Evolutionary conservation across 2,113 vertebrate genomes (phyloP), one percentile per base, ranked within the genome.

Genomic region (Amblyornis subalaris): DNA sequence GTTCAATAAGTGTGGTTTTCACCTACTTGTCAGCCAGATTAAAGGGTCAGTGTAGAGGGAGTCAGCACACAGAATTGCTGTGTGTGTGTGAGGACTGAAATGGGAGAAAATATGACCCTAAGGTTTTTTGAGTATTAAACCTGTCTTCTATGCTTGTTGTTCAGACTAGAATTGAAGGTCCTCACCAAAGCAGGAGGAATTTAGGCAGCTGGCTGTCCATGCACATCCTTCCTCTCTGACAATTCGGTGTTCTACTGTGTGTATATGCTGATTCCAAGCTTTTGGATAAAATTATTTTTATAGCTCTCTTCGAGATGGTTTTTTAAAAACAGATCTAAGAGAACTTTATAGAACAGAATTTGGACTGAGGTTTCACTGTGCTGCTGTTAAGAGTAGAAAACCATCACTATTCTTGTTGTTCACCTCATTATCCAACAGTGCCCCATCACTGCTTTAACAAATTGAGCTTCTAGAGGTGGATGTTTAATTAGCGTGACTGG

Each of bases 211-310:
- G 36, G 4, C 23, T 42, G 9, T 44, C 45, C 31, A 18, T 3
- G 3, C 7, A 14, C 0, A 0, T 53, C 40, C 23, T 66, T 81
- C 5, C 12, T 31, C 16, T 74, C 47, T 55, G 35, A 38, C 50
- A 62, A 14, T 44, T 61, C 14, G 42, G 14, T 35, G 44, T 66
- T 40, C 9, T 28, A 0, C 25, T 53, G 8, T 80, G 79, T 77
- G 4, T 58, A 35, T 25, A n/a, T 2, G 7, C 21, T 75, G 18
- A 42, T 65, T 50, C 14, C 9, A 45, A 57, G 6, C 14, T 4
- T 48, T 72, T 54, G 36, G 21, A 45, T 70, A 55, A 31, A 67
- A 42, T 18, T 26, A 15, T 50, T 78, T 69, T 69, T 36, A 23
- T 16, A 62, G 2, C 13, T 62, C 4, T 76, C 6, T 45, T 70